Percentiles rank a stretch among this genome's conserved stretches.
phyloP scores from a whole-genome alignment of 2,113 vertebrate genomes.

The Chamaea fasciata region DNA sequence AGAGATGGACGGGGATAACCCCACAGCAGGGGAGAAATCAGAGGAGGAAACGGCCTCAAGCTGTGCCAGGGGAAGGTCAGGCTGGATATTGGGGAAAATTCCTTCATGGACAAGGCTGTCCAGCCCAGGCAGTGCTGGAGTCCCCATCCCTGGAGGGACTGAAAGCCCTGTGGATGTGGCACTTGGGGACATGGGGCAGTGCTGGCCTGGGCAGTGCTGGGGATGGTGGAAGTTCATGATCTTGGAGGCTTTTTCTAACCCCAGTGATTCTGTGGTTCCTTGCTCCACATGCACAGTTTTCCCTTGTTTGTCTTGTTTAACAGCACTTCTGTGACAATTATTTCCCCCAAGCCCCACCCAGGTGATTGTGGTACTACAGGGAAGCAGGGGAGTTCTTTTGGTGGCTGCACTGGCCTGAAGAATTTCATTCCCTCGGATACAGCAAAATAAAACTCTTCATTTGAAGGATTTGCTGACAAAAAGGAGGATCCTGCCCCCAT shows the following conservation, averaged over 20 bases:
- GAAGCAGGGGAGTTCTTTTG: not conserved
- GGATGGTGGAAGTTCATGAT: rapidly evolving
- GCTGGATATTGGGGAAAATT: not conserved
- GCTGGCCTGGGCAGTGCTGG: not conserved
- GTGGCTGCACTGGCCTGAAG: not conserved
- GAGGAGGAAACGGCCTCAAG: not conserved
- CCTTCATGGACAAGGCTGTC: not conserved
- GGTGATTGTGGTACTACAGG: not conserved
- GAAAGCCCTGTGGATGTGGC: not conserved
- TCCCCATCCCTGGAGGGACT: not conserved
- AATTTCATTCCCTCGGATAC: not conserved
- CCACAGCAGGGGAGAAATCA: not conserved
- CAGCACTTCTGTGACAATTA: not conserved
- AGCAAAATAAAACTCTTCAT: not conserved
- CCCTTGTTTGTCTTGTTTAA: not conserved
- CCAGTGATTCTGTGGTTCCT: not conserved
- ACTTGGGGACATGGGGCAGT: not conserved
- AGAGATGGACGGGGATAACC: not conserved
- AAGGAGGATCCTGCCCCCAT: slow-evolving; percentile 25
- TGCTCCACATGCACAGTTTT: not conserved
- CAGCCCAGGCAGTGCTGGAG: not conserved
- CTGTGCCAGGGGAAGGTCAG: not conserved
- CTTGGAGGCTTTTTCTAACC: not conserved
- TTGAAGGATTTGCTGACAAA: not conserved
- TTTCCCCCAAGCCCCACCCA: not conserved